A percentile compares a stretch with the other conserved stretches of the same genome.
Conservation (phyloP, 2,888 invertebrate species). For the Euspilapteryx auroguttella region DNA sequence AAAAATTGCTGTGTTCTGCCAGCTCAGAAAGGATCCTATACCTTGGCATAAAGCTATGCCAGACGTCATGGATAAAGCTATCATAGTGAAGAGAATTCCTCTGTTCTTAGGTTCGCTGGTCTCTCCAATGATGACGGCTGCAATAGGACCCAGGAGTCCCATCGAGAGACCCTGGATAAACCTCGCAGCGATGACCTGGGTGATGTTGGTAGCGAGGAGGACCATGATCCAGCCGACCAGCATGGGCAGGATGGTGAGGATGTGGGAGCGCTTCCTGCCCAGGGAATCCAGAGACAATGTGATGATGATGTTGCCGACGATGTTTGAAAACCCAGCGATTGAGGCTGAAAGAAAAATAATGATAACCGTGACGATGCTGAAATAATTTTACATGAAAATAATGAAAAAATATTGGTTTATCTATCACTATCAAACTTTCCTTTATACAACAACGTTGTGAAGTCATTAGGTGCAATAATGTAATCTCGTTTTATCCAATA, state of each 20-base stretch:
- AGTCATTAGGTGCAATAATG: too few relatives aligned
- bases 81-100: constrained; percentile 62
- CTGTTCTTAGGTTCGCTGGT: constrained; percentile 63
- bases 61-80: constrained; percentile 61
- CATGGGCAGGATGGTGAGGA: constrained; percentile 54
- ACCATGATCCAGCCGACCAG: constrained; percentile 63
- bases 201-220: constrained; percentile 39
- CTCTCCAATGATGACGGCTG: constrained; percentile 62
- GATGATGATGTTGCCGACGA: constrained; percentile 59
- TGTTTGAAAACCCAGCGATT: constrained; percentile 63
- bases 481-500: too few relatives aligned
- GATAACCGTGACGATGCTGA: background rate
- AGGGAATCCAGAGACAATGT: constrained; percentile 56
- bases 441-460: too few relatives aligned
- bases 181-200: constrained; percentile 47
- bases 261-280: constrained; percentile 59
- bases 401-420: background rate
- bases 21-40: constrained; percentile 62
- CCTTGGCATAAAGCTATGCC: constrained; percentile 66
- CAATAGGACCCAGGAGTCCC: constrained; percentile 58
- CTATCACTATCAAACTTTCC: background rate
- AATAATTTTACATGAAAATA: background rate
- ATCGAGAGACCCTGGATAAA: constrained; percentile 55
- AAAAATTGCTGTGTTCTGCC: constrained; percentile 59
- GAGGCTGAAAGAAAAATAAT: constrained; percentile 46